Conservation (phyloP, 2,113 vertebrate genomes). For the Erpornis zantholeuca region DNA sequence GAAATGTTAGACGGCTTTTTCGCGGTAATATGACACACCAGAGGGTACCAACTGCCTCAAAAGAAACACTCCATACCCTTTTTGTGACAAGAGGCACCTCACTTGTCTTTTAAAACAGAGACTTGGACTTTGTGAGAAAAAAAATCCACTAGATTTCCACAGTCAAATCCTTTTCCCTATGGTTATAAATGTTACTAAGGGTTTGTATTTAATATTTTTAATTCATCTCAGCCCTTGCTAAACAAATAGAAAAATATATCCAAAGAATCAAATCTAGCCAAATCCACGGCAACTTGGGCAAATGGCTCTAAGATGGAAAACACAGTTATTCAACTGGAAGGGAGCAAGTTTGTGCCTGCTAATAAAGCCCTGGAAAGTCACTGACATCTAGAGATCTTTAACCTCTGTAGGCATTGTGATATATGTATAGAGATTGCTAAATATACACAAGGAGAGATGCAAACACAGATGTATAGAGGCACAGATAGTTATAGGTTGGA, state of each 20-base stretch:
- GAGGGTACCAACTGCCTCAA: neutral
- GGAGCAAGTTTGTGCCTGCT: neutral
- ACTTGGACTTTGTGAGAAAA: fast-evolving
- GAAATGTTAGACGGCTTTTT: neutral
- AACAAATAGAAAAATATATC: neutral
- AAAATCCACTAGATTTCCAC: neutral
- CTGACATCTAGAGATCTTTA: neutral
- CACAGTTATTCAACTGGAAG: neutral
- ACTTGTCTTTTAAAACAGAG: neutral
- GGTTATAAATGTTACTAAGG: neutral
- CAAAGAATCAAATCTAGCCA: neutral
- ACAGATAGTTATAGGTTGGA: neutral
- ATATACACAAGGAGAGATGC: neutral
- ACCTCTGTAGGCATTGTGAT: neutral
- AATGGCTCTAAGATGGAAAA: neutral
- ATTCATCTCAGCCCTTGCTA: neutral
- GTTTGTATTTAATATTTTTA: neutral
- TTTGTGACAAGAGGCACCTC: neutral
- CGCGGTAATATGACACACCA: neutral
- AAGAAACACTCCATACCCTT: neutral
- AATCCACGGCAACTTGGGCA: neutral
- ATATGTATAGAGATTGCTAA: neutral
- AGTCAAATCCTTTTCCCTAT: neutral
- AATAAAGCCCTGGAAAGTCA: neutral
- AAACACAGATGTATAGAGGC: neutral